These are phyloP conservation scores for Pomatorhinus ruficollis DNA, from an alignment of 2,113 vertebrate genomes.

Conservation along the genomic window DNA sequence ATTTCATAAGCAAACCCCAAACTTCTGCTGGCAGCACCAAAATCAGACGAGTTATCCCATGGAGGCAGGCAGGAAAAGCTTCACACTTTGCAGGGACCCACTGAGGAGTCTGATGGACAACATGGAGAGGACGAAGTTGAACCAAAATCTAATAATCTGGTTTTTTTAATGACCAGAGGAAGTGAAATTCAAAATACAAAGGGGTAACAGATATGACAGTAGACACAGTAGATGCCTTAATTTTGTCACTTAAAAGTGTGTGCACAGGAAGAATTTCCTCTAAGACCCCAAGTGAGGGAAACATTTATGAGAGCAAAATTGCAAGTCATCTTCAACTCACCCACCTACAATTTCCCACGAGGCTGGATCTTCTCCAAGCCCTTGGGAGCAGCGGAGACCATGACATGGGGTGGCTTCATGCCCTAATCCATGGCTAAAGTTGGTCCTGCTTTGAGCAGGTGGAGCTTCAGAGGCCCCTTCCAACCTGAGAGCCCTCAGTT, in stretches of 20 bases:
- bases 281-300: not conserved
- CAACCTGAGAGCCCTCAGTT: not conserved
- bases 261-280: not conserved
- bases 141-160: not conserved
- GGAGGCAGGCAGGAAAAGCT: not conserved
- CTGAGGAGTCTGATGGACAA: not conserved
- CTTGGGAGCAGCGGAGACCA: rapidly evolving
- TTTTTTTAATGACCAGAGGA: not conserved
- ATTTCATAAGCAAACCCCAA: not conserved
- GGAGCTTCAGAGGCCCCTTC: not conserved
- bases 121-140: not conserved
- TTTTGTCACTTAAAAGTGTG: not conserved
- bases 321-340: not conserved
- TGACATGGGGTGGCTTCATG: rapidly evolving
- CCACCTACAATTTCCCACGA: not conserved
- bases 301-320: not conserved
- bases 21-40: not conserved
- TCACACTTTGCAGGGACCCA: not conserved
- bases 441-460: not conserved
- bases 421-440: not conserved
- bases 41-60: not conserved
- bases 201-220: not conserved
- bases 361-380: not conserved
- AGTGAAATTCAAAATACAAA: not conserved
- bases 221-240: not conserved